These are phyloP conservation scores for Periophthalmus magnuspinnatus DNA, from an alignment of 2,797 vertebrate species.

Conservation along the genomic window DNA sequence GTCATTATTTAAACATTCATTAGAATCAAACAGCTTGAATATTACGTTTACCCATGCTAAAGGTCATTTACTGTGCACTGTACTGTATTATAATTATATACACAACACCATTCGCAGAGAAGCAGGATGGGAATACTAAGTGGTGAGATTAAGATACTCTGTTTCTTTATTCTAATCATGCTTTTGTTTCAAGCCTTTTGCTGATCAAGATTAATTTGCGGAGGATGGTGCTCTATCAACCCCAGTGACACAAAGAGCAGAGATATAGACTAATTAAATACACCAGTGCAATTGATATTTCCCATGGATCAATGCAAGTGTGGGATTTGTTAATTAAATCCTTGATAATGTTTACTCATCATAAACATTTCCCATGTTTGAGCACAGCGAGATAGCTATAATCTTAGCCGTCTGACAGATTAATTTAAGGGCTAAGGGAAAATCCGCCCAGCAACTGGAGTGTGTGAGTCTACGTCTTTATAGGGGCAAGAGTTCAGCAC, in stretches of 20 bases:
- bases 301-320: constrained; percentile 72
- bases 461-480: constrained; percentile 1
- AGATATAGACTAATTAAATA: constrained; percentile 78
- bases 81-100: constrained; percentile 33
- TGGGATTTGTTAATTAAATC: constrained; percentile 76
- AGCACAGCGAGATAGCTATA: constrained; percentile 57
- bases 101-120: constrained; percentile 24
- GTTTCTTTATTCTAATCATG: constrained; percentile 58
- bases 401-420: constrained; percentile 67
- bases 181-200: constrained; percentile 72
- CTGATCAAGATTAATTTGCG: constrained; percentile 78
- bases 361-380: constrained; percentile 73
- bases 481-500: constrained; percentile 3
- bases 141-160: constrained; percentile 16
- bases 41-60: constrained; percentile 16
- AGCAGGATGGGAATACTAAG: constrained; percentile 33
- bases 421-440: constrained; percentile 56
- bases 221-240: constrained; percentile 68
- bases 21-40: constrained; percentile 22
- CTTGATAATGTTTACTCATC: constrained; percentile 78
- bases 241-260: constrained; percentile 70
- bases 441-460: constrained; percentile 27
- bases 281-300: constrained; percentile 72
- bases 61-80: constrained; percentile 25
- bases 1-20: constrained; percentile 32